phyloP scores from a whole-genome alignment of 2,113 vertebrate species.

The Alouatta palliata region DNA sequence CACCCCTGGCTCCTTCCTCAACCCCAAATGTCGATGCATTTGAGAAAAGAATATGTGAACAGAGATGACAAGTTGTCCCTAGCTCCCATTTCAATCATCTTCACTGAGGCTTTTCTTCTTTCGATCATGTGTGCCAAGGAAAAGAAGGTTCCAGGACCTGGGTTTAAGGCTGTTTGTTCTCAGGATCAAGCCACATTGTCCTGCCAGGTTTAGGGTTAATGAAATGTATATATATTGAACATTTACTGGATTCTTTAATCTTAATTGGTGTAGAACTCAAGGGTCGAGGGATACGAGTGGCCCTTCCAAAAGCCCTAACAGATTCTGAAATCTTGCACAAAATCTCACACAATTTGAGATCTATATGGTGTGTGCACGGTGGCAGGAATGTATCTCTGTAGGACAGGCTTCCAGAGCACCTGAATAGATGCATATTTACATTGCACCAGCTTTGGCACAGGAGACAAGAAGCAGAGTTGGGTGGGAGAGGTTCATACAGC shows the following conservation, averaged over 20 bases:
- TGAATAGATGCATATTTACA: background rate
- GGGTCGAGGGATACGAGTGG: background rate
- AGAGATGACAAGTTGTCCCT: background rate
- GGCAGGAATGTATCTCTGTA: background rate
- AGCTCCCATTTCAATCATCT: background rate
- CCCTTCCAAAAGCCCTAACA: background rate
- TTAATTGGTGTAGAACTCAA: background rate
- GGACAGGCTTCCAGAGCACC: background rate
- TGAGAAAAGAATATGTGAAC: background rate
- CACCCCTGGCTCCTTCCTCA: background rate
- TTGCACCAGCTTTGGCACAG: background rate
- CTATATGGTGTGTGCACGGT: fast-evolving
- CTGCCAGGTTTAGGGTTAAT: background rate
- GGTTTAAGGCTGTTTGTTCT: background rate
- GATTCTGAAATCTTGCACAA: background rate
- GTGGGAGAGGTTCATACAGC: background rate
- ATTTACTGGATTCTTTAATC: background rate
- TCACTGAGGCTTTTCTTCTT: background rate
- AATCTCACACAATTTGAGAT: background rate
- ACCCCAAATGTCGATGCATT: background rate
- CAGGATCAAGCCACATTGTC: background rate
- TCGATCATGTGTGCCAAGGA: background rate
- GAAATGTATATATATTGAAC: background rate
- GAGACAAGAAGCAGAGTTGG: background rate
- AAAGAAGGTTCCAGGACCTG: background rate